Evolutionary conservation across 2,797 vertebrate species (phyloP).

Genomic region (Leptodactylus fallax): DNA sequence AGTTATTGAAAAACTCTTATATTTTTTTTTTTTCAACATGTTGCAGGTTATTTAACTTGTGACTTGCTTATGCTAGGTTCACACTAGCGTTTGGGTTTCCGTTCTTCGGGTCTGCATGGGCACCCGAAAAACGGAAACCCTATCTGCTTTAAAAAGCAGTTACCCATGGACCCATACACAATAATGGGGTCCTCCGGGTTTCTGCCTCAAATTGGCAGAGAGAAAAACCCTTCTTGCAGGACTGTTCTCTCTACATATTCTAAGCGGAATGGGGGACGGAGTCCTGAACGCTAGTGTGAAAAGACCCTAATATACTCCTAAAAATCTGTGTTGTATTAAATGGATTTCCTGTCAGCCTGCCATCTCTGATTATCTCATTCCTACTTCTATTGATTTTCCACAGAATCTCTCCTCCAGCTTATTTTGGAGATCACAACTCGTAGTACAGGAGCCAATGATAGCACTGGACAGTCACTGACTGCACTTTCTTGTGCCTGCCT

Average conservation of each 20-base stretch:
- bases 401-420: constrained; percentile 96
- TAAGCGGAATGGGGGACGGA: no score
- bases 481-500: constrained; percentile 97
- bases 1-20: background rate
- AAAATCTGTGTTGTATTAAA: background rate
- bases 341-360: background rate
- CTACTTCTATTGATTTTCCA: constrained; percentile 66
- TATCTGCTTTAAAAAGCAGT: no score
- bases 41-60: background rate
- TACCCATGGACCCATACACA: no score
- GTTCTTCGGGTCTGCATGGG: no score
- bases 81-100: no score
- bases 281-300: background rate
- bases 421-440: constrained; percentile 96
- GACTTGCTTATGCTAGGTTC: no score
- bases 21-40: background rate
- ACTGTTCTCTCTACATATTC: no score
- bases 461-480: constrained; percentile 93
- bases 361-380: background rate
- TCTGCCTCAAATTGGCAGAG: no score
- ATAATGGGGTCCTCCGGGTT: no score
- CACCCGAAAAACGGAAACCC: no score
- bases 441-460: constrained; percentile 94
- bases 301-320: background rate
- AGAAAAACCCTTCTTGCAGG: no score